These are phyloP conservation scores for Nibea albiflora DNA, from an alignment of 2,113 vertebrate genomes.

Conservation along the genomic window DNA sequence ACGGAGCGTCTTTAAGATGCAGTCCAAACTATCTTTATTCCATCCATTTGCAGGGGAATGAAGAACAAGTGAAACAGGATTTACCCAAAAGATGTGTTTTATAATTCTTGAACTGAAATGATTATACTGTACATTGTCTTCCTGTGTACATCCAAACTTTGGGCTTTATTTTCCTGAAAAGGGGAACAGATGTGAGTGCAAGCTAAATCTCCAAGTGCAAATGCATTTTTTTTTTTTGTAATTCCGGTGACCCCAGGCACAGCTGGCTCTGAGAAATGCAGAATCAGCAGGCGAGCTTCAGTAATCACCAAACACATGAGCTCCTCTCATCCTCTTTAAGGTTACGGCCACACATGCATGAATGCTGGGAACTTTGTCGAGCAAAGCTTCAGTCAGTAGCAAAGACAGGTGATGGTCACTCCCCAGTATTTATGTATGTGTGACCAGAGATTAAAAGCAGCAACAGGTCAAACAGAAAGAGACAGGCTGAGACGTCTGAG, in stretches of 20 bases:
- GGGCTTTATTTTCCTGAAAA: background rate
- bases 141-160: background rate
- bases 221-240: background rate
- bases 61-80: background rate
- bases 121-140: background rate
- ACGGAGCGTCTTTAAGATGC: constrained; percentile 11
- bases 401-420: too few relatives aligned
- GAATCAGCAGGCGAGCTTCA: background rate
- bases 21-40: background rate
- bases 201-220: background rate
- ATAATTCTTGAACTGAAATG: background rate
- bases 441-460: background rate
- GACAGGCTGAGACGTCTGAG: background rate
- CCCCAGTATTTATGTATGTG: too few relatives aligned
- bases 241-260: background rate
- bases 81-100: constrained; percentile 12
- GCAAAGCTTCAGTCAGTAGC: too few relatives aligned
- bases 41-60: background rate
- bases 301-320: too few relatives aligned
- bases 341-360: too few relatives aligned
- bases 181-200: background rate
- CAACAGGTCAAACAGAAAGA: background rate
- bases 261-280: background rate
- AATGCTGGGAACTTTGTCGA: too few relatives aligned
- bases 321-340: background rate